A percentile compares a stretch with the other conserved stretches of the same genome.
phyloP scores from a whole-genome alignment of 2,888 invertebrate genomes.

The Reticulitermes lucifugus region DNA sequence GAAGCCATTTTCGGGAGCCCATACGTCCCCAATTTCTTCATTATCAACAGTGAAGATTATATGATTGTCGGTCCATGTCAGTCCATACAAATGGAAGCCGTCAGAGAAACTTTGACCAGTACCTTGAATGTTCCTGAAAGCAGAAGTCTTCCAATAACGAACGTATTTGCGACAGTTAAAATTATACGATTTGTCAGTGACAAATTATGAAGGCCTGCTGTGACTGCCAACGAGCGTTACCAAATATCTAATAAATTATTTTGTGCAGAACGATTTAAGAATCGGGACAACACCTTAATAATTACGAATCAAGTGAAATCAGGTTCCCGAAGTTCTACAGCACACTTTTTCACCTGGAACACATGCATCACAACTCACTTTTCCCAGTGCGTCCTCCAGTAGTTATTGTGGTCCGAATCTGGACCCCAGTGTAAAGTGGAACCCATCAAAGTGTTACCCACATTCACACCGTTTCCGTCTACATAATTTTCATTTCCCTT shows the following conservation, averaged over 20 bases:
- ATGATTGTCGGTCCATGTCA: conserved; percentile 57
- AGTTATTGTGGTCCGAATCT: conserved; percentile 56
- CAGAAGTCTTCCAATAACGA: not conserved
- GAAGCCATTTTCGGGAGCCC: conserved; percentile 49
- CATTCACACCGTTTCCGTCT: conserved; percentile 58
- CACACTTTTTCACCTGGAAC: no score
- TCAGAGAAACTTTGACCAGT: conserved; percentile 52
- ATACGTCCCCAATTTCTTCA: conserved; percentile 43
- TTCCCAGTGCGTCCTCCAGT: conserved; percentile 56
- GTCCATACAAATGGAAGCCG: conserved; percentile 56
- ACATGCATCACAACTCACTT: conserved; percentile 47
- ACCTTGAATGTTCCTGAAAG: conserved; percentile 47
- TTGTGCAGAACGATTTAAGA: no score
- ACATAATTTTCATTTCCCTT: conserved; percentile 70
- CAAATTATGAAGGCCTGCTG: no score
- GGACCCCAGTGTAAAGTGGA: conserved; percentile 63
- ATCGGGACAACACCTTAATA: no score
- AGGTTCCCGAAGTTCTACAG: no score
- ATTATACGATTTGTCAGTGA: no score
- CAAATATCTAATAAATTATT: no score
- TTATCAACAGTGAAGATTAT: conserved; percentile 47
- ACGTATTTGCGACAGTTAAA: no score
- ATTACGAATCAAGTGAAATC: no score
- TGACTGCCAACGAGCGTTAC: no score
- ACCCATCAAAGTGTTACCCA: conserved; percentile 55